Percentiles rank a stretch among this genome's conserved stretches.
These are phyloP conservation scores for Taphrorychus bicolor DNA, from an alignment of 2,888 invertebrate species.

Conservation along the genomic window DNA sequence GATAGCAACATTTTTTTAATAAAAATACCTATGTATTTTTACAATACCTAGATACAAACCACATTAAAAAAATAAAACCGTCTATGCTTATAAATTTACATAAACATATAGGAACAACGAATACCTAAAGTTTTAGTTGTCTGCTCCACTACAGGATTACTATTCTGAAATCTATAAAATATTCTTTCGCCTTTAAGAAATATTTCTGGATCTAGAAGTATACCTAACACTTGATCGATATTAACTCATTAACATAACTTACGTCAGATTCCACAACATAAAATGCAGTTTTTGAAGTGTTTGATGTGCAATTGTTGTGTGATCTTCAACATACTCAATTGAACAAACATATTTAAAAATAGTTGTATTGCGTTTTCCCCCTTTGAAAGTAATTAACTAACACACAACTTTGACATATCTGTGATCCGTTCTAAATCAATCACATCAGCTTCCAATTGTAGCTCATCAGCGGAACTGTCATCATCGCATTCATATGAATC, in stretches of 20 bases:
- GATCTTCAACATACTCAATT: background rate
- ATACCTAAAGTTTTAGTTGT: too few species aligned
- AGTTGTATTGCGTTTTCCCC: slow-evolving; percentile 11
- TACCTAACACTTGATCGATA: background rate
- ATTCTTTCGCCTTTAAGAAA: slow-evolving; percentile 11
- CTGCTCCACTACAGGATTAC: background rate
- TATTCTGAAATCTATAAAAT: background rate
- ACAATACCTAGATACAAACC: too few species aligned
- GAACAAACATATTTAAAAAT: slow-evolving; percentile 13
- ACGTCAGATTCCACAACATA: background rate
- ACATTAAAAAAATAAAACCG: too few species aligned
- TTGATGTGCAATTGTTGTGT: slow-evolving; percentile 2
- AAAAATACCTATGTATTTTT: too few species aligned
- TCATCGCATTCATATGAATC: slow-evolving; percentile 1
- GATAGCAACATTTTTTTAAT: too few species aligned
- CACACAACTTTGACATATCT: background rate
- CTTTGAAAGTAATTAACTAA: slow-evolving; percentile 10
- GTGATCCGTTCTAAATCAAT: background rate
- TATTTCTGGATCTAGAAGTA: slow-evolving; percentile 11
- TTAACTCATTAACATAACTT: background rate
- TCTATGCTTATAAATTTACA: too few species aligned
- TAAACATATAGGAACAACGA: too few species aligned
- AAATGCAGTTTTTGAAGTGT: slow-evolving; percentile 6
- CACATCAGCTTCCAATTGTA: background rate
- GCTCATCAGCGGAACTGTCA: background rate